A percentile compares a stretch with the other conserved stretches of the same genome.
Evolutionary conservation across 2,888 invertebrate species (phyloP).

Genomic region (Nomada fabriciana): DNA sequence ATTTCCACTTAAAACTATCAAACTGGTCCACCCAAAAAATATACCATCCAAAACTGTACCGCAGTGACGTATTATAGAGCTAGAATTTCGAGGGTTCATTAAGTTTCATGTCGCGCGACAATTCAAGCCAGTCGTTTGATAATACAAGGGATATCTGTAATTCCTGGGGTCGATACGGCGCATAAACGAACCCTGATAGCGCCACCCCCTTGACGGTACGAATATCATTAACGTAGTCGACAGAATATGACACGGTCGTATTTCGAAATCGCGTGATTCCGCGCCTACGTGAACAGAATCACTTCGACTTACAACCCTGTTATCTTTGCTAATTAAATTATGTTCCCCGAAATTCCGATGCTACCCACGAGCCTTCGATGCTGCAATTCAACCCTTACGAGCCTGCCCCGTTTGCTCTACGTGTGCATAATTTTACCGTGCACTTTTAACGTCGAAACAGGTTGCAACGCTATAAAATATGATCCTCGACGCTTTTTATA

Average conservation of each 20-base stretch:
- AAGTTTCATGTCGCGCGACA: conserved; percentile 41
- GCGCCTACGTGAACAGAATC: conserved; percentile 50
- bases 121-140: conserved; percentile 16
- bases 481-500: neutral
- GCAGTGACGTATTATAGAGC: neutral
- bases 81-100: conserved; percentile 38
- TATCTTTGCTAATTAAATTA: conserved; percentile 51
- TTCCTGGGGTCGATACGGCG: conserved; percentile 47
- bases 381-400: too few relatives aligned
- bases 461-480: conserved; percentile 16
- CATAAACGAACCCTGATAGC: conserved; percentile 44
- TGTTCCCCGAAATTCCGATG: conserved; percentile 16
- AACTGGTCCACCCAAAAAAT: too few relatives aligned
- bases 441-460: conserved; percentile 12
- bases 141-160: conserved; percentile 46
- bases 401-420: too few relatives aligned
- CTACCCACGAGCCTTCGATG: neutral
- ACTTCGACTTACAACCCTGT: conserved; percentile 16
- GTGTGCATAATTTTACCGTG: neutral
- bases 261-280: conserved; percentile 23
- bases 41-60: too few relatives aligned
- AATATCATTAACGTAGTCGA: conserved; percentile 48
- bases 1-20: too few relatives aligned
- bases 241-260: conserved; percentile 43
- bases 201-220: conserved; percentile 34